phyloP scores from a whole-genome alignment of 2,888 invertebrate species.

The Caenorhabditis sinica region DNA sequence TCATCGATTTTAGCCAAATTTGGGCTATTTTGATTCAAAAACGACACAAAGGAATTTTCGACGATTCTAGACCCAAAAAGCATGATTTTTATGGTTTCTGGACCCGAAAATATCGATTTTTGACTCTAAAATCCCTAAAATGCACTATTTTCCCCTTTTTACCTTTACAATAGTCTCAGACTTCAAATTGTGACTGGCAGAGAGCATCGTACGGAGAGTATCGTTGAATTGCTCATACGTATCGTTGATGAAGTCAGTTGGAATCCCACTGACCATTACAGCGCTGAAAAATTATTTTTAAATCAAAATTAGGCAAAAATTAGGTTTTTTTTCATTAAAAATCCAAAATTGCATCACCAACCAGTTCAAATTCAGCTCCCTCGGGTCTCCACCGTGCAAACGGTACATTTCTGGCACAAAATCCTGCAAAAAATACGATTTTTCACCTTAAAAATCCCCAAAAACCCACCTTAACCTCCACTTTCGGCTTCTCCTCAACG shows the following conservation, averaged over 20 bases:
- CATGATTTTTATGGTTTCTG: background rate
- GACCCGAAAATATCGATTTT: background rate
- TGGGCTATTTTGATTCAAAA: background rate
- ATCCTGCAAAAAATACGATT: slow-evolving; percentile 36
- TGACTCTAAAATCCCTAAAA: background rate
- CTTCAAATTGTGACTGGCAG: slow-evolving; percentile 63
- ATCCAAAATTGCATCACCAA: slow-evolving; percentile 26
- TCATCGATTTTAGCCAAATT: too few species aligned
- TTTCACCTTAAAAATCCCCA: background rate
- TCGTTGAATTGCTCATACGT: slow-evolving; percentile 69
- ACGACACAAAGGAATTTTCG: background rate
- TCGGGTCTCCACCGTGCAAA: slow-evolving; percentile 64
- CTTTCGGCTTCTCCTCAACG: background rate
- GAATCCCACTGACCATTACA: slow-evolving; percentile 62
- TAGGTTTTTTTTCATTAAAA: background rate
- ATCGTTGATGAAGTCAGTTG: slow-evolving; percentile 67
- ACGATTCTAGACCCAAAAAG: background rate
- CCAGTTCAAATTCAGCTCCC: slow-evolving; percentile 55
- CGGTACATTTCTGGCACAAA: slow-evolving; percentile 39
- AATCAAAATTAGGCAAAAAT: background rate
- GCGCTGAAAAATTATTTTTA: slow-evolving; percentile 12
- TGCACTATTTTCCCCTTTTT: background rate
- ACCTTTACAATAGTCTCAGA: slow-evolving; percentile 59
- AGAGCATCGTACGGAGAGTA: slow-evolving; percentile 67
- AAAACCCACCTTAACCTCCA: slow-evolving; percentile 13